Evolutionary conservation across 2,888 invertebrate species (phyloP).

Genomic region (Eugnorisma glareosa): DNA sequence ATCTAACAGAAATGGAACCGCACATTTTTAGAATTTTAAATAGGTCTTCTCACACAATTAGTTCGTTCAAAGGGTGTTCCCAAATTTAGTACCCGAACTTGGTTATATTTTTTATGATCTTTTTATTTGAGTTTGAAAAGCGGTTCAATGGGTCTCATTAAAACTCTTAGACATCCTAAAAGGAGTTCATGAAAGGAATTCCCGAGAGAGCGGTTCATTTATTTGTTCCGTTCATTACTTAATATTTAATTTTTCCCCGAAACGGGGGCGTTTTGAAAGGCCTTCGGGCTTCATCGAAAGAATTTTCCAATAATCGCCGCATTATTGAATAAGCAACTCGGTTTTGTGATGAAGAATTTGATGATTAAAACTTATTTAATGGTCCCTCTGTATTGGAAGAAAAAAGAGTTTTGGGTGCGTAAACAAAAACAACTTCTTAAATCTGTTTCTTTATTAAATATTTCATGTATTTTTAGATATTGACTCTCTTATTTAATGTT

Average conservation of each 20-base stretch:
- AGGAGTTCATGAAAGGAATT: conserved; percentile 80
- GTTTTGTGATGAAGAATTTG: conserved; percentile 78
- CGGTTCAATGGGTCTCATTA: conserved; percentile 85
- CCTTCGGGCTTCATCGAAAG: conserved; percentile 72
- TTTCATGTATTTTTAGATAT: conserved; percentile 1
- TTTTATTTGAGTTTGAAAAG: conserved; percentile 86
- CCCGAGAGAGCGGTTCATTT: conserved; percentile 78
- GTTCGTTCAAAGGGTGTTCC: conserved; percentile 65
- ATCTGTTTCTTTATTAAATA: background rate
- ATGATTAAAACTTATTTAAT: conserved; percentile 78
- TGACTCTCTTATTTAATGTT: background rate
- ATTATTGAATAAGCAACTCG: conserved; percentile 82
- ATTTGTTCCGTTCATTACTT: conserved; percentile 84
- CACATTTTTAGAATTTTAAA: conserved; percentile 82
- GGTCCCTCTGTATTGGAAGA: conserved; percentile 47
- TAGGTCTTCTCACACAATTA: conserved; percentile 84
- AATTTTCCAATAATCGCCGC: conserved; percentile 84
- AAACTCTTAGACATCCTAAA: conserved; percentile 82
- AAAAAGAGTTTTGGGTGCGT: conserved; percentile 53
- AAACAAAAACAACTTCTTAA: conserved; percentile 39
- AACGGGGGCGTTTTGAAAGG: conserved; percentile 70
- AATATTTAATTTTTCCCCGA: conserved; percentile 77
- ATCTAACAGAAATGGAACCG: conserved; percentile 73
- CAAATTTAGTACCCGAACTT: conserved; percentile 71
- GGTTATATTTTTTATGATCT: conserved; percentile 84